phyloP scores from a whole-genome alignment of 1,140 invertebrate species.

The Drosophila orosa region DNA sequence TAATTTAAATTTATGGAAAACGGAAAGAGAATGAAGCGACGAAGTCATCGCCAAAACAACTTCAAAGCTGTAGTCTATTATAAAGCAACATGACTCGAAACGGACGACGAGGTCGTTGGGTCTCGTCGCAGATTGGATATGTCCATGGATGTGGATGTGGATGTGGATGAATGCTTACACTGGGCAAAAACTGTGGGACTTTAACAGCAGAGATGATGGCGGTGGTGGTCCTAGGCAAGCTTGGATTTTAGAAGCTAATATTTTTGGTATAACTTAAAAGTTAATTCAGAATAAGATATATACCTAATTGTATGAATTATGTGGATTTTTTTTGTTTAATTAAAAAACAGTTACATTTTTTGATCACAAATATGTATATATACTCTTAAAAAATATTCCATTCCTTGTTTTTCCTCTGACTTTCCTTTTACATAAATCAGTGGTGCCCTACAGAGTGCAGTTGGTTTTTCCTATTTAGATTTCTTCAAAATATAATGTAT shows the following conservation, averaged over 20 bases:
- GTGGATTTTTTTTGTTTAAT: background rate
- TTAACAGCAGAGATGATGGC: background rate
- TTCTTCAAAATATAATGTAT: too few species aligned
- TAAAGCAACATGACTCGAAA: slow-evolving; percentile 72
- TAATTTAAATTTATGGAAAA: slow-evolving; percentile 82
- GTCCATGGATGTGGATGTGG: slow-evolving; percentile 23
- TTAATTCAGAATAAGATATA: background rate
- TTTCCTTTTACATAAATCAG: too few species aligned
- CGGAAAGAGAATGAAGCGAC: slow-evolving; percentile 79
- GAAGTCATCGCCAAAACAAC: slow-evolving; percentile 78
- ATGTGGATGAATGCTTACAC: slow-evolving; percentile 38
- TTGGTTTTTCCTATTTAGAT: too few species aligned
- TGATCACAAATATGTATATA: background rate
- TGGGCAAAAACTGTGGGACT: background rate
- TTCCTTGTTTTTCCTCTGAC: too few species aligned
- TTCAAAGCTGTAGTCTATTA: slow-evolving; percentile 77
- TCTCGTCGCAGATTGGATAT: slow-evolving; percentile 52
- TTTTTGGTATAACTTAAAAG: background rate
- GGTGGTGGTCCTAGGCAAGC: background rate
- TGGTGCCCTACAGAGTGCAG: too few species aligned
- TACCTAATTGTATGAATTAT: background rate
- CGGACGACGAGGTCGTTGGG: slow-evolving; percentile 33
- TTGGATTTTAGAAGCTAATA: background rate
- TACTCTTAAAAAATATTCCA: background rate
- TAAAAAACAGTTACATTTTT: background rate